Evolutionary conservation across 2,797 vertebrate species (phyloP).

Genomic region (Tauraco hartlaubi): DNA sequence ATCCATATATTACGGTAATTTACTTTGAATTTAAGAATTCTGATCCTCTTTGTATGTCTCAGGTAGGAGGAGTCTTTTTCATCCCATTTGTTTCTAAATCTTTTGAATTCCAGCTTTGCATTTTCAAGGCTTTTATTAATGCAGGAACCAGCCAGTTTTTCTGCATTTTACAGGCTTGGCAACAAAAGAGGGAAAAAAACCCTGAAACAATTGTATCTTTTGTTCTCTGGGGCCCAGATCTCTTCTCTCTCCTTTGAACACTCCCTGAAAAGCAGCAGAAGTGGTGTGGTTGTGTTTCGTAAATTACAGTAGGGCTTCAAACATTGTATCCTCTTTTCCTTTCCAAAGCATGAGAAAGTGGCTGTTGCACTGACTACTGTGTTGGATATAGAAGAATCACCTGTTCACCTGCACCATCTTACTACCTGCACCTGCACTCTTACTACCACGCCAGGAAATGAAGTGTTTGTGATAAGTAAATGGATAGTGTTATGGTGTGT

Average conservation of each 20-base stretch:
- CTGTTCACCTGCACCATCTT: neutral
- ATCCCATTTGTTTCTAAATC: neutral
- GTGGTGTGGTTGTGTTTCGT: neutral
- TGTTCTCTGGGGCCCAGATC: neutral
- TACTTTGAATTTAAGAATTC: neutral
- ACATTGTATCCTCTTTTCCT: neutral
- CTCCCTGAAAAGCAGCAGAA: neutral
- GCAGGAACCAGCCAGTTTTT: neutral
- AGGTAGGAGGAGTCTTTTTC: neutral
- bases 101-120: constrained; percentile 25
- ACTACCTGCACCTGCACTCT: neutral
- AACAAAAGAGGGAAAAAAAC: neutral
- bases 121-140: constrained; percentile 43
- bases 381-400: neutral
- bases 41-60: constrained; percentile 5
- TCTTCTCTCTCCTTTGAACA: neutral
- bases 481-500: neutral
- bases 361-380: neutral
- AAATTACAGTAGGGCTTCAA: neutral
- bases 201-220: neutral
- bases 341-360: neutral
- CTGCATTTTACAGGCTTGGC: constrained; percentile 25
- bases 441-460: neutral
- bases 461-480: neutral
- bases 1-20: constrained; percentile 12